Conservation (phyloP, 2,888 invertebrate genomes). For the Pterobdella sp. region DNA sequence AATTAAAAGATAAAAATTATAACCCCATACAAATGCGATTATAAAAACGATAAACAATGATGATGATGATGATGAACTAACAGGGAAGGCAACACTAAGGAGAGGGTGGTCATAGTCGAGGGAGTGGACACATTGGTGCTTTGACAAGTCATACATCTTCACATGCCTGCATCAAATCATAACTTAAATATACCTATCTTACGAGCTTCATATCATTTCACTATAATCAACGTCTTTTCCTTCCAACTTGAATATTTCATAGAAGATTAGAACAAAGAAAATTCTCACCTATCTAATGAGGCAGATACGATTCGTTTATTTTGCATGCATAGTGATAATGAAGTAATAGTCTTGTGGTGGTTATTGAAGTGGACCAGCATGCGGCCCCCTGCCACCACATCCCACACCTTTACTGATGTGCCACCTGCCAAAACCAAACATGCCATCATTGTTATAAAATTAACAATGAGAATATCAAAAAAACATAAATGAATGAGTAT, state of each 20-base stretch:
- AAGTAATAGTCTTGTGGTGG: slow-evolving; percentile 91
- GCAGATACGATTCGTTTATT: slow-evolving; percentile 76
- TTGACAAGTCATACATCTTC: slow-evolving; percentile 78
- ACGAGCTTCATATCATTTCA: neutral
- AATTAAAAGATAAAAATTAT: neutral
- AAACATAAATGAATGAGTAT: neutral
- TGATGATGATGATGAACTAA: slow-evolving; percentile 49
- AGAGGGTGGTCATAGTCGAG: slow-evolving; percentile 83
- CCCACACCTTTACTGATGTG: slow-evolving; percentile 85
- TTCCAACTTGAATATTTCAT: neutral
- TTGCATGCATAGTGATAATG: slow-evolving; percentile 70
- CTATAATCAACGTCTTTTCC: neutral
- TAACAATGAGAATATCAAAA: neutral
- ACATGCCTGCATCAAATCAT: slow-evolving; percentile 59
- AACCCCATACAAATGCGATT: neutral
- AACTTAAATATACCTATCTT: neutral
- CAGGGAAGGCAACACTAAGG: slow-evolving; percentile 69
- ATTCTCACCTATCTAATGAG: slow-evolving; percentile 67
- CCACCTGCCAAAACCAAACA: slow-evolving; percentile 62
- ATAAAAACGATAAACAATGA: neutral
- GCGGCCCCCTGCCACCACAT: slow-evolving; percentile 71
- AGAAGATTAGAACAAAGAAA: neutral
- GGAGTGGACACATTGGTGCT: slow-evolving; percentile 78
- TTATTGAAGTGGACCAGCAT: slow-evolving; percentile 74
- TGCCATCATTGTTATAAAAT: neutral